phyloP scores from a whole-genome alignment of 2,113 vertebrate genomes.

The Pituophis catenifer region DNA sequence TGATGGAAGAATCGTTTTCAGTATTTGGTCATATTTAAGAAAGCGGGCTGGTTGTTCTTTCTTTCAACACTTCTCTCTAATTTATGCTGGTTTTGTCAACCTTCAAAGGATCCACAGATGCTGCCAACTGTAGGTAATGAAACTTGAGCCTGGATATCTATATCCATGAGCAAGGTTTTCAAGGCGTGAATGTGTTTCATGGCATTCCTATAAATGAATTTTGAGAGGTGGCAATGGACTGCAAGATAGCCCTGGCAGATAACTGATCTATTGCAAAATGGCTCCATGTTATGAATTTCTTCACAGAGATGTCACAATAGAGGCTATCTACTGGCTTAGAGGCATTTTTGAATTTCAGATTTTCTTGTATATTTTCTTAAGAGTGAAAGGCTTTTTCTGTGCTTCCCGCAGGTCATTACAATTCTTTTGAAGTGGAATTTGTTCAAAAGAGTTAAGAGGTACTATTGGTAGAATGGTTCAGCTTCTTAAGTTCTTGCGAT shows the following conservation, averaged over 20 bases:
- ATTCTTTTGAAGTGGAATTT: background rate
- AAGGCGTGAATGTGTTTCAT: background rate
- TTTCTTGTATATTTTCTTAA: background rate
- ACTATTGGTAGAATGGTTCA: background rate
- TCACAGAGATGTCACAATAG: background rate
- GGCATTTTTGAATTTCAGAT: background rate
- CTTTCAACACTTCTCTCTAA: background rate
- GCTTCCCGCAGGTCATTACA: background rate
- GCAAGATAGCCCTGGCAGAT: background rate
- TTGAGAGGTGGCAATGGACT: background rate
- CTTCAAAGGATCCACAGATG: background rate
- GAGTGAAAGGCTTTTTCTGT: background rate
- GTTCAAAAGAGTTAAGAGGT: background rate
- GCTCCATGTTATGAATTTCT: background rate
- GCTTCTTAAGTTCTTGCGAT: constrained; percentile 8
- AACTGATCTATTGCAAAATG: background rate
- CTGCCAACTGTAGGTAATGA: background rate
- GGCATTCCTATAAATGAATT: background rate
- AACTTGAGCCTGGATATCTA: background rate
- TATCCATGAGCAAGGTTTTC: background rate
- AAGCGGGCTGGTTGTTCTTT: background rate
- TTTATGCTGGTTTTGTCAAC: background rate
- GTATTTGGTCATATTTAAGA: background rate
- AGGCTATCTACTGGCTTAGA: background rate
- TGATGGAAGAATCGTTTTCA: background rate